Base-by-base conservation (phyloP, 2,113 vertebrate genomes). In the Camelus bactrianus region DNA sequence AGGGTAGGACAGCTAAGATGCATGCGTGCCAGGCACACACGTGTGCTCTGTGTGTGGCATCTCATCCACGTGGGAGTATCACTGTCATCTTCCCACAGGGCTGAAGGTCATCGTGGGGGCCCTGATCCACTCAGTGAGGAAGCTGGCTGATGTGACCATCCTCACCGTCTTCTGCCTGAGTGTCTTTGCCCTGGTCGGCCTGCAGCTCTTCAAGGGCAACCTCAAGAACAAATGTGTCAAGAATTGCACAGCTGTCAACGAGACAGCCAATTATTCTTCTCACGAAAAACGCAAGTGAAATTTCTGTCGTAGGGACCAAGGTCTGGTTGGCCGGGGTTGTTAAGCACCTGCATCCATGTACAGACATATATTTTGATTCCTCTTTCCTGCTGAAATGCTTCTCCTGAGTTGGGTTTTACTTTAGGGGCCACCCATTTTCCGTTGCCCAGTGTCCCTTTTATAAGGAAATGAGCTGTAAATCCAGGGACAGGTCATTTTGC, bases 171-270 rank as follows among this genome's bases (percentile, higher is more conserved):
- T 99, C 99, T 99, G 99, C 93, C 95, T 99, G 80, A 99, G 99
- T 50, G 99, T 99, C 96, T 99, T 99, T 91, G 99, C 99, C 46
- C 99, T 99, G 89, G 99, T 99, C 91, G 99, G 99, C 73, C 99
- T 99, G 82, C 99, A 99, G 98, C 99, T 99, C 95, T 99, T 99
- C 98, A 99, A 99, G 99, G 99, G 99, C 13, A 99, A 99, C 97
- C 98, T 99, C 91, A 99, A 99, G 69, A 98, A 99, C 94, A 99
- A 99, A 56, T 99, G 99, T 14, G 93, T 99, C 54, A 99, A 96
- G 96, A 99, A 98, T 94, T 96, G 98, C 2, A 98, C 95, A 0
- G 97, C 97, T 46, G 96, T 97, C 48, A 62, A 96, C 8, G 97
- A 98, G 60, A 97, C 98, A 1, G 97, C 91, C 82, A 76, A 76